A percentile compares a stretch with the other conserved stretches of the same genome.
These are phyloP conservation scores for Spialia ferax DNA, from an alignment of 2,888 invertebrate genomes.

Conservation along the genomic window DNA sequence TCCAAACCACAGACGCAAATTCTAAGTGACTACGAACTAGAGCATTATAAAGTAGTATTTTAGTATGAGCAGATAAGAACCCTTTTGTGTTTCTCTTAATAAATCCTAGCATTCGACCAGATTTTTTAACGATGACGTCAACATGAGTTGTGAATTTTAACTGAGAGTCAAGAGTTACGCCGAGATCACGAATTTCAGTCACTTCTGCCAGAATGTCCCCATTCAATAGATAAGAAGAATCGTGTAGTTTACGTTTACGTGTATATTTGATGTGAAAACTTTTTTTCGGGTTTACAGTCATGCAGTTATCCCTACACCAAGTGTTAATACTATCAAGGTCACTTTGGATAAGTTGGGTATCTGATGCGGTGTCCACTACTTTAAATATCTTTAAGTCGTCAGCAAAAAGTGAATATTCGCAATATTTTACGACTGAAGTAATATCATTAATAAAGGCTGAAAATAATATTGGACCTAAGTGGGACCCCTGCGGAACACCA, in stretches of 20 bases:
- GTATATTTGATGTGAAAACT: neutral
- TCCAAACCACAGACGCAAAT: too few relatives aligned
- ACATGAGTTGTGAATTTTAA: neutral
- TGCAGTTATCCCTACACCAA: neutral
- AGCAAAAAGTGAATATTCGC: neutral
- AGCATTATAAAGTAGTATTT: too few relatives aligned
- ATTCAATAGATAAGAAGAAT: neutral
- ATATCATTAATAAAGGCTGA: neutral
- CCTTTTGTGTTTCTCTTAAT: neutral
- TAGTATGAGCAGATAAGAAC: too few relatives aligned
- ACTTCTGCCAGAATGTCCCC: neutral
- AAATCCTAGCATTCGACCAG: neutral
- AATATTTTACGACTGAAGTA: neutral
- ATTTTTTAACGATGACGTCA: neutral
- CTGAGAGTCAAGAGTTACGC: slow-evolving; percentile 1
- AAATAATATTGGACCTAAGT: neutral
- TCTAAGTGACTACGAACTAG: too few relatives aligned
- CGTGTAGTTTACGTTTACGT: neutral
- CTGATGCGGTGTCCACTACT: neutral
- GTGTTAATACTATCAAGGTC: neutral
- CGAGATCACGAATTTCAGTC: neutral
- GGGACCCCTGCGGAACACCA: slow-evolving; percentile 1
- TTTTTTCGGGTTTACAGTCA: neutral
- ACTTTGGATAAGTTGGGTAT: neutral
- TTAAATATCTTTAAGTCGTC: neutral